Percentiles rank a stretch among this genome's conserved stretches.
These are phyloP conservation scores for Typhlichthys eigenmanni DNA, from an alignment of 2,797 vertebrate genomes.

Conservation along the genomic window DNA sequence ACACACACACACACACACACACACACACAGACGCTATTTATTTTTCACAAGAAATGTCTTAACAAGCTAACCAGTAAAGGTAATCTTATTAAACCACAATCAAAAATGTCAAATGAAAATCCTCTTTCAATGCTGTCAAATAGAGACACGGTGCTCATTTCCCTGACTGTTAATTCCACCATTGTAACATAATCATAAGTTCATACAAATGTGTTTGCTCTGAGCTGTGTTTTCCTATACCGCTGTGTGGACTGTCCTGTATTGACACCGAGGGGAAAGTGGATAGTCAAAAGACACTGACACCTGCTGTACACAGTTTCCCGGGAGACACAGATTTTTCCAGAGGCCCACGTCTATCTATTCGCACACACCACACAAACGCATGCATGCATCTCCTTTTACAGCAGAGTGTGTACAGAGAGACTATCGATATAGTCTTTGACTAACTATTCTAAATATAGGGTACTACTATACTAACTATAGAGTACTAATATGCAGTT, in stretches of 20 bases:
- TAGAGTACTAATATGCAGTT: neutral
- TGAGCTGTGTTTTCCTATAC: constrained; percentile 18
- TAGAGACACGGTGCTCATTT: neutral
- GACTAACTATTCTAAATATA: no score
- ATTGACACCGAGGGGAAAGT: constrained; percentile 19
- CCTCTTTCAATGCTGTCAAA: neutral
- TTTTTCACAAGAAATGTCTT: neutral
- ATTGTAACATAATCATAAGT: constrained; percentile 21
- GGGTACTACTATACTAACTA: no score
- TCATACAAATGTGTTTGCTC: constrained; percentile 14
- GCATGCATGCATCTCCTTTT: constrained; percentile 19
- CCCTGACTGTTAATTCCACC: constrained; percentile 10
- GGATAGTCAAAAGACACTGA: constrained; percentile 8
- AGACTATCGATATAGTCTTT: neutral
- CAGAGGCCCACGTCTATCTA: neutral
- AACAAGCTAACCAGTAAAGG: neutral
- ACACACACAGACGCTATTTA: no score
- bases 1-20: neutral
- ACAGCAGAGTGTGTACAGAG: constrained; percentile 24
- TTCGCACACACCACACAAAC: neutral
- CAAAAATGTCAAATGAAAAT: constrained; percentile 8
- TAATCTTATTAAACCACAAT: neutral
- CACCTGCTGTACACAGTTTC: constrained; percentile 18
- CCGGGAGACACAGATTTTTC: constrained; percentile 22
- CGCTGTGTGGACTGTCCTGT: constrained; percentile 18